phyloP scores from a whole-genome alignment of 2,888 invertebrate species.

The Cyrtodaria siliqua region DNA sequence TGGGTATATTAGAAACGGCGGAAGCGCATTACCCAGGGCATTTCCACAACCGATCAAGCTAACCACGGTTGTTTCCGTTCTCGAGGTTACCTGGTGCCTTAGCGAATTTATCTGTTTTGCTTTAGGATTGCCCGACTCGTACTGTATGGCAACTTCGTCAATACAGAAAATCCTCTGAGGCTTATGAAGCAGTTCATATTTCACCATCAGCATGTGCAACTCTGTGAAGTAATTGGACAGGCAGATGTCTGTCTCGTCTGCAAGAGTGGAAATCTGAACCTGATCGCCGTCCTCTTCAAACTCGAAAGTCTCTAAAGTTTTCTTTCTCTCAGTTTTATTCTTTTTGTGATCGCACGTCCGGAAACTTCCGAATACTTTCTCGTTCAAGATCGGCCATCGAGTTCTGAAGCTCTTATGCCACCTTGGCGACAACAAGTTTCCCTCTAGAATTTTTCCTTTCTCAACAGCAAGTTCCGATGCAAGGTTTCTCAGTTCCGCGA shows the following conservation, averaged over 20 bases:
- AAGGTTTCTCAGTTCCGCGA: slow-evolving; percentile 53
- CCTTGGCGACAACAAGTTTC: slow-evolving; percentile 45
- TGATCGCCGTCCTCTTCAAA: slow-evolving; percentile 57
- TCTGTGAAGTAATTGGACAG: slow-evolving; percentile 62
- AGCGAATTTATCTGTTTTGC: slow-evolving; percentile 52
- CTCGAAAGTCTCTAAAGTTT: slow-evolving; percentile 48
- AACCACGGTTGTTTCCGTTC: slow-evolving; percentile 58
- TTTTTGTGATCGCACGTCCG: slow-evolving; percentile 48
- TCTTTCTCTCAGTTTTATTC: slow-evolving; percentile 27
- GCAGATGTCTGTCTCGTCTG: slow-evolving; percentile 56
- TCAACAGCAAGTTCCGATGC: slow-evolving; percentile 59
- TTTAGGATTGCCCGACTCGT: slow-evolving; percentile 60
- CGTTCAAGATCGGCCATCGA: slow-evolving; percentile 60
- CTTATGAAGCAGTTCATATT: slow-evolving; percentile 54
- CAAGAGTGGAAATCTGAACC: slow-evolving; percentile 54
- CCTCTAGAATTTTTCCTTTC: slow-evolving; percentile 57
- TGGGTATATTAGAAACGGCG: slow-evolving; percentile 64
- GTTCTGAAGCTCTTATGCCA: slow-evolving; percentile 63
- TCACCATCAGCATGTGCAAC: slow-evolving; percentile 45
- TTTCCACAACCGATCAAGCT: slow-evolving; percentile 68
- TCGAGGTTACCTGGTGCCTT: slow-evolving; percentile 45
- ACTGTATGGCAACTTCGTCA: slow-evolving; percentile 63
- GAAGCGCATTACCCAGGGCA: slow-evolving; percentile 62
- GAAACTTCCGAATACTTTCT: slow-evolving; percentile 60
- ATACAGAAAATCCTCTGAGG: slow-evolving; percentile 58